Evolutionary conservation across 2,797 vertebrate species (phyloP).

Genomic region (Pogonophryne albipinna): DNA sequence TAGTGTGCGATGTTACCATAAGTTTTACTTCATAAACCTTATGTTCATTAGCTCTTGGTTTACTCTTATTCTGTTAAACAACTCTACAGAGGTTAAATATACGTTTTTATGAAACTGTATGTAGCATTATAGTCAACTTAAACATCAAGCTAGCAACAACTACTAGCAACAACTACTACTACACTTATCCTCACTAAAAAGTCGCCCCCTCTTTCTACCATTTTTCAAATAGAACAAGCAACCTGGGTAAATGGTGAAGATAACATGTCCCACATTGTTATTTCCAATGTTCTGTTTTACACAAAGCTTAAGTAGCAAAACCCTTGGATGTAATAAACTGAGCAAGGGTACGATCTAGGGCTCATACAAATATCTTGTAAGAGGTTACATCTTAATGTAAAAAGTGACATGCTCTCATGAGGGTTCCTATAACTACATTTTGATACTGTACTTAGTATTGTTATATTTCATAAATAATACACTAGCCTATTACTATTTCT

Average conservation of each 20-base stretch:
- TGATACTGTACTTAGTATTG: constrained; percentile 33
- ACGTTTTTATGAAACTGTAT: not conserved
- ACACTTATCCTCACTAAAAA: not conserved
- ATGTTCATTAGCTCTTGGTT: constrained; percentile 4
- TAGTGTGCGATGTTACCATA: not conserved
- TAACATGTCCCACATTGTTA: not conserved
- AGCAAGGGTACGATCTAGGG: not conserved
- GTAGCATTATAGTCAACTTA: not conserved
- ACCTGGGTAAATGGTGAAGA: not conserved
- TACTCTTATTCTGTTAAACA: not conserved
- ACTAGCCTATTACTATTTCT: constrained; percentile 19
- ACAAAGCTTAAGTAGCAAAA: constrained; percentile 2
- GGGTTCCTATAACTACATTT: constrained; percentile 31
- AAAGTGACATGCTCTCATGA: constrained; percentile 6
- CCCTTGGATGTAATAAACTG: not conserved
- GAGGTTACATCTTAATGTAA: constrained; percentile 2
- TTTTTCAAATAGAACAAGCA: not conserved
- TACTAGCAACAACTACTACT: not conserved
- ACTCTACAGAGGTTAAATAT: not conserved
- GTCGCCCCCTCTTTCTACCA: not conserved
- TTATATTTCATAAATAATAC: constrained; percentile 35
- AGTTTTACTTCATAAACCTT: not conserved
- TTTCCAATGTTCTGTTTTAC: not conserved
- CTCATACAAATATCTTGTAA: constrained; percentile 3
- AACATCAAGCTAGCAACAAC: not conserved